A percentile compares a stretch with the other conserved stretches of the same genome.
phyloP scores from a whole-genome alignment of 2,888 invertebrate genomes.

The Limnephilus rhombicus region DNA sequence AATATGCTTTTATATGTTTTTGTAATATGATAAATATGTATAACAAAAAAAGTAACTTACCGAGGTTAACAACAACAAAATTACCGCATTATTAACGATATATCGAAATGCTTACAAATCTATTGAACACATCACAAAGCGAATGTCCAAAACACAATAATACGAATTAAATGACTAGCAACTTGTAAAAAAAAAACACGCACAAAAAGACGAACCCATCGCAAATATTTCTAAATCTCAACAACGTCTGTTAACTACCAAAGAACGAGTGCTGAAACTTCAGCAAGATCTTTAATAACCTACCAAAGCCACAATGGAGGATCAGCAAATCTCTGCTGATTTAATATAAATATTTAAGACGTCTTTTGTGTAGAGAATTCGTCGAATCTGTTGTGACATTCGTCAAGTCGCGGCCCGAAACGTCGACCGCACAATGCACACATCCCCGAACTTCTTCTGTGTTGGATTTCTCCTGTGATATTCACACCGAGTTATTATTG shows the following conservation, averaged over 20 bases:
- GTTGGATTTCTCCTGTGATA: slow-evolving; percentile 1
- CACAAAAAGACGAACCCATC: slow-evolving; percentile 22
- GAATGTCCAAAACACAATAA: slow-evolving; percentile 9
- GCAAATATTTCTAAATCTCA: slow-evolving; percentile 22
- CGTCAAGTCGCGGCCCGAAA: slow-evolving; percentile 52
- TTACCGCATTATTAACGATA: not conserved
- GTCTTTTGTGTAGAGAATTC: slow-evolving; percentile 31
- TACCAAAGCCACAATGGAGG: not conserved
- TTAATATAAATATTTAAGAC: slow-evolving; percentile 7
- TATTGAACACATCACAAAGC: not conserved
- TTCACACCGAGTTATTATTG: slow-evolving; percentile 51
- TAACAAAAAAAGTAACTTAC: not conserved
- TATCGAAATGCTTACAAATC: not conserved
- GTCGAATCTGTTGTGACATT: slow-evolving; percentile 66
- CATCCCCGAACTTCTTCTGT: not conserved
- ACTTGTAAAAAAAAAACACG: not conserved
- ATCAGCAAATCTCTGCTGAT: slow-evolving; percentile 5
- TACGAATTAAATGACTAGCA: slow-evolving; percentile 33
- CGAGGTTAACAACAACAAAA: not conserved
- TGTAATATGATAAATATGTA: not conserved
- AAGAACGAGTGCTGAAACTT: slow-evolving; percentile 28
- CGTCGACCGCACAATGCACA: slow-evolving; percentile 29
- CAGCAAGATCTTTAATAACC: slow-evolving; percentile 8
- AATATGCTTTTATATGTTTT: too few species aligned
- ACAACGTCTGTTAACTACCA: slow-evolving; percentile 49